phyloP scores from a whole-genome alignment of 2,797 vertebrate genomes.

The Falco concolor region DNA sequence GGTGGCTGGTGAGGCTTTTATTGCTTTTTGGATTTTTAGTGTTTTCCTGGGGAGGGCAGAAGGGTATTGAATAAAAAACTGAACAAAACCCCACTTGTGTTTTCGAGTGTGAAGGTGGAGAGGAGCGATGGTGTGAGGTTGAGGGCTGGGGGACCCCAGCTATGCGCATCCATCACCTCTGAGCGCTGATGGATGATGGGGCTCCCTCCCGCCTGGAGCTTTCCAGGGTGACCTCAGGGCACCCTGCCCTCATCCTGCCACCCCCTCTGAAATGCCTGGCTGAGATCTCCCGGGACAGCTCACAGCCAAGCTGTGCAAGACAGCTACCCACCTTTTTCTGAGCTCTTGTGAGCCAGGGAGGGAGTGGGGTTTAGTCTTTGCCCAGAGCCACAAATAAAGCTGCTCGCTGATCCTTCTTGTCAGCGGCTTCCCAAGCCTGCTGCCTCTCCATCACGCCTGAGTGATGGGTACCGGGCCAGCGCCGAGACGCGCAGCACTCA shows the following conservation, averaged over 20 bases:
- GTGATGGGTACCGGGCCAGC: constrained; percentile 8
- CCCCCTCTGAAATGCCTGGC: background rate
- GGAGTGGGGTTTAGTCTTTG: background rate
- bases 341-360: background rate
- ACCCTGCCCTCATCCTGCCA: background rate
- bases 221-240: background rate
- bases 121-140: background rate
- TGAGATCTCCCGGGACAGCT: background rate
- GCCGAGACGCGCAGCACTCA: background rate
- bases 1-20: background rate
- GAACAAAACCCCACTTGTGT: background rate
- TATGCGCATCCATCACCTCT: accelerated
- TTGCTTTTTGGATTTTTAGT: background rate
- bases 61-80: background rate
- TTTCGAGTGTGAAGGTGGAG: background rate
- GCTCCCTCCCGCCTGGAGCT: background rate
- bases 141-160: background rate
- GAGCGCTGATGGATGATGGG: accelerated
- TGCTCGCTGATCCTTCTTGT: background rate
- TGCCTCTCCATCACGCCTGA: background rate
- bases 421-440: background rate
- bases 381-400: background rate
- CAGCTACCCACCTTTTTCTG: background rate
- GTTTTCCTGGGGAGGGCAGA: background rate
- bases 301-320: background rate